These are phyloP conservation scores for Steromphala cineraria DNA, from an alignment of 2,888 invertebrate species.

Conservation along the genomic window DNA sequence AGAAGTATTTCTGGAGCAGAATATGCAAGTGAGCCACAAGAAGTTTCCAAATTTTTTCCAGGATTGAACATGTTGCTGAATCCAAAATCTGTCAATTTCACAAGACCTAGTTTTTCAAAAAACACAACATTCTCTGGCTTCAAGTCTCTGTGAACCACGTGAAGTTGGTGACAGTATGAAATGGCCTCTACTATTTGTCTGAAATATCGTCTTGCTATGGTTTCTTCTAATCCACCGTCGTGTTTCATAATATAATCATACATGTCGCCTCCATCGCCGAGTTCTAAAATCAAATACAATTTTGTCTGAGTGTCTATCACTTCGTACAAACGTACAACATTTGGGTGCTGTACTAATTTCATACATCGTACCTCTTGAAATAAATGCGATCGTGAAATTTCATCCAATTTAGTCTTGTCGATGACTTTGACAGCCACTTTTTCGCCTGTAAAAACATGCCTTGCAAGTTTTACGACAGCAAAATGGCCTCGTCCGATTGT, in stretches of 20 bases:
- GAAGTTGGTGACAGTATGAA: slow-evolving; percentile 95
- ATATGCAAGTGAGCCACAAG: slow-evolving; percentile 98
- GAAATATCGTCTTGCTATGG: slow-evolving; percentile 87
- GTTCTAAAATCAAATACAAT: slow-evolving; percentile 89
- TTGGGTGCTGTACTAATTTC: slow-evolving; percentile 99
- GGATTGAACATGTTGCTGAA: slow-evolving; percentile 92
- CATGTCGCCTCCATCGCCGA: slow-evolving; percentile 98
- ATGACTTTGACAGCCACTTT: slow-evolving; percentile 98
- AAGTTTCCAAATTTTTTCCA: slow-evolving; percentile 96
- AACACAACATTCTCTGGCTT: slow-evolving; percentile 99
- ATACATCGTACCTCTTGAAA: slow-evolving; percentile 89
- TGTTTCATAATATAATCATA: slow-evolving; percentile 99
- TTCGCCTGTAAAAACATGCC: slow-evolving; percentile 99
- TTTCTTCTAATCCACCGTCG: slow-evolving; percentile 84
- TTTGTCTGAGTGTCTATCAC: slow-evolving; percentile 99
- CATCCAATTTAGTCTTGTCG: slow-evolving; percentile 98
- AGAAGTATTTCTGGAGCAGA: slow-evolving; percentile 99
- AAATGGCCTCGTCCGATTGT: slow-evolving; percentile 99
- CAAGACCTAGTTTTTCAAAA: slow-evolving; percentile 96
- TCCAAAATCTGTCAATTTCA: slow-evolving; percentile 98
- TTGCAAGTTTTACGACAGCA: slow-evolving; percentile 97
- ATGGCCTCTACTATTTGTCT: slow-evolving; percentile 97
- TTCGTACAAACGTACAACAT: slow-evolving; percentile 98
- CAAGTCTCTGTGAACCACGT: slow-evolving; percentile 92
- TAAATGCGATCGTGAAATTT: slow-evolving; percentile 94